These are phyloP conservation scores for Capitulum mitella DNA, from an alignment of 2,888 invertebrate genomes.

Conservation along the genomic window DNA sequence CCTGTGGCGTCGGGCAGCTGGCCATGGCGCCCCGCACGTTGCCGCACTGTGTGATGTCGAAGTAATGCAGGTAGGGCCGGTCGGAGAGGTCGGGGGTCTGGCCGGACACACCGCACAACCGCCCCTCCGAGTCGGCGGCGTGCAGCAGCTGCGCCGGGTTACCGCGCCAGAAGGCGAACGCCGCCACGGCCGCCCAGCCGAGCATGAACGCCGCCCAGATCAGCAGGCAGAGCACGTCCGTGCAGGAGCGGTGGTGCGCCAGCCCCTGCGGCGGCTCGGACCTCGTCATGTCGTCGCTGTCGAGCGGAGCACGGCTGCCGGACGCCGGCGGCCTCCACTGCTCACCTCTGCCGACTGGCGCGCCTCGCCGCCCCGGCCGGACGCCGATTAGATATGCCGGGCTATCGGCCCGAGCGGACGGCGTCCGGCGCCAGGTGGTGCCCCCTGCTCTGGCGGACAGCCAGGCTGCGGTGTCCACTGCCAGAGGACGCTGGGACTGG, in stretches of 20 bases:
- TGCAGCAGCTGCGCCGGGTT: constrained; percentile 64
- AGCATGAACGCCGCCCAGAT: constrained; percentile 69
- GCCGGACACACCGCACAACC: constrained; percentile 60
- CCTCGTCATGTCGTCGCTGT: neutral
- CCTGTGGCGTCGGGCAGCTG: constrained; percentile 76
- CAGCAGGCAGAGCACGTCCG: constrained; percentile 77
- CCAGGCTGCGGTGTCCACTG: no score
- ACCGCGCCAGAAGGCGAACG: constrained; percentile 63
- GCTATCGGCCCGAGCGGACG: no score
- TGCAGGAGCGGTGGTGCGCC: constrained; percentile 71
- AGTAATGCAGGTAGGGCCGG: constrained; percentile 69
- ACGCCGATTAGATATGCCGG: neutral
- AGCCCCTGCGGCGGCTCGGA: constrained; percentile 58
- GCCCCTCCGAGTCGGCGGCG: constrained; percentile 70
- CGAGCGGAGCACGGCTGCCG: neutral
- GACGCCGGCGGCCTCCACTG: neutral
- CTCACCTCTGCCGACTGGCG: neutral
- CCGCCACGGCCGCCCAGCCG: constrained; percentile 70
- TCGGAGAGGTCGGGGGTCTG: constrained; percentile 55
- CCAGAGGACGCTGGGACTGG: no score
- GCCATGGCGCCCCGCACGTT: constrained; percentile 59
- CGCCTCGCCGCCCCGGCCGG: neutral
- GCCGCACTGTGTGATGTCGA: constrained; percentile 68
- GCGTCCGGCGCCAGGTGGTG: no score
- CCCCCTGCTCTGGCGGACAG: no score